Percentiles rank a stretch among this genome's conserved stretches.
Conservation (phyloP, 1,140 invertebrate genomes). For the Aphaenogaster ashmeadi region DNA sequence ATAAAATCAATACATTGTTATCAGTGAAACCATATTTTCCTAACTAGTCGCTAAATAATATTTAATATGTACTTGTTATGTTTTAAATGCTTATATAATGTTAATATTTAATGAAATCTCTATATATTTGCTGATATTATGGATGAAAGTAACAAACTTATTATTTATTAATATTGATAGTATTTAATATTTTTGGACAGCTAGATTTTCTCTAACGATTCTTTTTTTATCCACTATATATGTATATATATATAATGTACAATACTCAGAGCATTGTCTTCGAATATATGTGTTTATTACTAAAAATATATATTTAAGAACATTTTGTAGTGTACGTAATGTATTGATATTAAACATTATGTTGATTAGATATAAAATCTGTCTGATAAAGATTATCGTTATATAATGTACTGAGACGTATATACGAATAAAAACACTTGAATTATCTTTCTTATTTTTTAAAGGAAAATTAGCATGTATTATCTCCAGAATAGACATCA, state of each 20-base stretch:
- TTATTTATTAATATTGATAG: constrained; percentile 62
- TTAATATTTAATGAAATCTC: constrained; percentile 67
- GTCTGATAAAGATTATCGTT: constrained; percentile 43
- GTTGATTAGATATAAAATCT: constrained; percentile 30
- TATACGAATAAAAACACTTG: constrained; percentile 57
- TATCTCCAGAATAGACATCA: constrained; percentile 32
- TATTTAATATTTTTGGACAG: constrained; percentile 56
- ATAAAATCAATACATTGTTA: constrained; percentile 41
- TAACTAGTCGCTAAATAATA: constrained; percentile 37
- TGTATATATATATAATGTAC: constrained; percentile 41
- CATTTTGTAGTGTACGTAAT: constrained; percentile 34
- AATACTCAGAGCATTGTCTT: constrained; percentile 41
- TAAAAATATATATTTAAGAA: constrained; percentile 52
- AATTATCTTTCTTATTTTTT: constrained; percentile 52
- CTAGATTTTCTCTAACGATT: constrained; percentile 30
- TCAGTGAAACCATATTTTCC: constrained; percentile 49
- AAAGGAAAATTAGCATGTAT: constrained; percentile 46
- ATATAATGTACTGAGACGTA: constrained; percentile 45
- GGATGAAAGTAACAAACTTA: constrained; percentile 43
- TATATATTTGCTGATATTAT: constrained; percentile 54
- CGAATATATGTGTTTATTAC: constrained; percentile 43
- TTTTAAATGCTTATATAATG: constrained; percentile 56
- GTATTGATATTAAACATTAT: constrained; percentile 43
- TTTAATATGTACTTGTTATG: constrained; percentile 42
- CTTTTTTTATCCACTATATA: constrained; percentile 6